A percentile compares a stretch with the other conserved stretches of the same genome.
Evolutionary conservation across 2,113 vertebrate genomes (phyloP).

Genomic region (Pogonocichla stellata): DNA sequence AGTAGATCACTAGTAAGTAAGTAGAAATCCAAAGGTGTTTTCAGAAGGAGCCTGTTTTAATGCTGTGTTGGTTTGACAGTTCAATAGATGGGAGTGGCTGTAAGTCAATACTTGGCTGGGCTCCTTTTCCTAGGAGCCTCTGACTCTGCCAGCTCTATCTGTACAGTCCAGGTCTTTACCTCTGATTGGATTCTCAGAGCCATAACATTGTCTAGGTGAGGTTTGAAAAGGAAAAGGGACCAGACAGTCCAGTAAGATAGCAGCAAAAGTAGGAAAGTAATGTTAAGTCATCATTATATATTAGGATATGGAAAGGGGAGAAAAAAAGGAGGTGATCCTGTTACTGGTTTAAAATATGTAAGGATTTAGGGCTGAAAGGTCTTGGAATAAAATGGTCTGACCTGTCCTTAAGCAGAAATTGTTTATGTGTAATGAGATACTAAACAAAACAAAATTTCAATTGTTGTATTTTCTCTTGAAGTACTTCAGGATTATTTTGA

Average conservation of each 20-base stretch:
- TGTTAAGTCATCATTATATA: not conserved
- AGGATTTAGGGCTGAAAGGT: not conserved
- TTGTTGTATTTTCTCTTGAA: not conserved
- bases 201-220: not conserved
- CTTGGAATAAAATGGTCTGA: not conserved
- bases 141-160: not conserved
- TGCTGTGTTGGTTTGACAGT: slow-evolving; percentile 24
- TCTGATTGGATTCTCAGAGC: not conserved
- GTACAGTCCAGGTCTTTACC: not conserved
- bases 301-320: not conserved
- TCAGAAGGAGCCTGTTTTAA: slow-evolving; percentile 34
- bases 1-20: not conserved
- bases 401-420: not conserved
- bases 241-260: not conserved
- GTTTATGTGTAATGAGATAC: not conserved
- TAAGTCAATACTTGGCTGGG: slow-evolving; percentile 39
- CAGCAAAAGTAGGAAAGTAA: not conserved
- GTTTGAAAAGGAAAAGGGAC: not conserved
- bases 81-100: slow-evolving; percentile 55
- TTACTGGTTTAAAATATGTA: not conserved
- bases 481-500: not conserved
- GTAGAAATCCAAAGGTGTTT: not conserved
- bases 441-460: not conserved
- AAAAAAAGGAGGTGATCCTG: not conserved
- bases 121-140: not conserved